These are phyloP conservation scores for Thalassoma bifasciatum DNA, from an alignment of 2,113 vertebrate species.

Conservation along the genomic window DNA sequence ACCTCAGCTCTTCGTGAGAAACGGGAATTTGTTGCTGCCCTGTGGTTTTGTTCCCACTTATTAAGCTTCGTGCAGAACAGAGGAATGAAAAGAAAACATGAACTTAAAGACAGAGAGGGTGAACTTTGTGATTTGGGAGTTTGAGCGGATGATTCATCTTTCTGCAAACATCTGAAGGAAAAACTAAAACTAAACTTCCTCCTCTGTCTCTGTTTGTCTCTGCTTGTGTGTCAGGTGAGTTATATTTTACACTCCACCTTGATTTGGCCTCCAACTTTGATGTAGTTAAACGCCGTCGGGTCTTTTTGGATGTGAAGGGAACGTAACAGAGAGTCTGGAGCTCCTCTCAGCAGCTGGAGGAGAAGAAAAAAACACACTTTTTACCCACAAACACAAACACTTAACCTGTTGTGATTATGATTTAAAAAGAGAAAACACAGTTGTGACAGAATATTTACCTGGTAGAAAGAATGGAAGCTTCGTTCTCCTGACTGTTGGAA, in stretches of 20 bases:
- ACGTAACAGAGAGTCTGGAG: constrained; percentile 89
- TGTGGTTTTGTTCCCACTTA: constrained; percentile 63
- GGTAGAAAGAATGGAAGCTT: constrained; percentile 98
- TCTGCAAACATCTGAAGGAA: constrained; percentile 20
- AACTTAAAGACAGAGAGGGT: too few species aligned
- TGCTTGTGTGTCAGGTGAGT: too few species aligned
- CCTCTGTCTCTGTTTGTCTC: too few species aligned
- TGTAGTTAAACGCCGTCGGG: constrained; percentile 88
- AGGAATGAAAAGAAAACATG: too few species aligned
- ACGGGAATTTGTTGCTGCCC: constrained; percentile 74
- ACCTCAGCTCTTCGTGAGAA: constrained; percentile 57
- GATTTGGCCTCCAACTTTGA: constrained; percentile 88
- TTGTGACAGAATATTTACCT: too few species aligned
- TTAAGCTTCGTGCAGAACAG: constrained; percentile 53
- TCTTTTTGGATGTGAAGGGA: constrained; percentile 94
- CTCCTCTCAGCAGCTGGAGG: constrained; percentile 93
- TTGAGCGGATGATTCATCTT: background rate
- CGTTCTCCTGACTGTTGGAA: constrained; percentile 95
- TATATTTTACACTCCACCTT: constrained; percentile 80
- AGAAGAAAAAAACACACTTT: constrained; percentile 1
- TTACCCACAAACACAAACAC: background rate
- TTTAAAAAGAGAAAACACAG: too few species aligned
- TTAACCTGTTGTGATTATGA: too few species aligned
- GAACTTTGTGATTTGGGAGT: background rate
- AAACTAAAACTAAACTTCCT: background rate